These are phyloP conservation scores for Cantharis rustica DNA, from an alignment of 2,888 invertebrate species.

Conservation along the genomic window DNA sequence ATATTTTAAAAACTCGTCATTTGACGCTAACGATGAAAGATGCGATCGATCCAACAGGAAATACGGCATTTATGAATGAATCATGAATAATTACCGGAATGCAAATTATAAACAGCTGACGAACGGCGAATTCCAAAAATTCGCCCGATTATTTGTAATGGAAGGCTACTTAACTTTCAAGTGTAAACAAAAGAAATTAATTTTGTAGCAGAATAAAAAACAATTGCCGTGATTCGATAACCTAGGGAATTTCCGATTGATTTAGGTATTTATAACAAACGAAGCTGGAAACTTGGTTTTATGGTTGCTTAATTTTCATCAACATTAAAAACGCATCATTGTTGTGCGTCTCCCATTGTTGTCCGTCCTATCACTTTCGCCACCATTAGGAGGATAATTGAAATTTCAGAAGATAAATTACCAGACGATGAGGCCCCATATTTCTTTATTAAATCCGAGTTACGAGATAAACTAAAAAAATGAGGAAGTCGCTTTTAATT, in stretches of 20 bases:
- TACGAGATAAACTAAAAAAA: not conserved
- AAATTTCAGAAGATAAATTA: not conserved
- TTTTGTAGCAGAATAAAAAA: not conserved
- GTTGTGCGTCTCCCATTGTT: not conserved
- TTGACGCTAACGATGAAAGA: not conserved
- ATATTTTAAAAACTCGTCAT: not conserved
- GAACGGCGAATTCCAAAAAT: not conserved
- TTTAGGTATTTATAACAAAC: not conserved
- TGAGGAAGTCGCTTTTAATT: not conserved
- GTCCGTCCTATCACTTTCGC: not conserved
- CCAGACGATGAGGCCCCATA: not conserved
- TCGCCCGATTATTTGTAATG: not conserved
- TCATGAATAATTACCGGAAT: not conserved
- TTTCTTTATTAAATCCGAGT: not conserved
- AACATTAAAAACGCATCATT: not conserved
- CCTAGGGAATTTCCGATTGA: not conserved
- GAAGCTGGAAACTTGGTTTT: no score
- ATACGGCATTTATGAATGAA: not conserved
- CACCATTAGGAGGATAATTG: not conserved
- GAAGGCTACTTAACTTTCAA: not conserved
- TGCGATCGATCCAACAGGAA: not conserved
- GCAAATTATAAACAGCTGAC: not conserved
- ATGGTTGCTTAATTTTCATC: not conserved
- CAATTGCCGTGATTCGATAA: no score
- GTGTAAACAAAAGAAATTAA: not conserved